A percentile compares a stretch with the other conserved stretches of the same genome.
These are phyloP conservation scores for Pelosia muscerda DNA, from an alignment of 2,888 invertebrate genomes.

Conservation along the genomic window DNA sequence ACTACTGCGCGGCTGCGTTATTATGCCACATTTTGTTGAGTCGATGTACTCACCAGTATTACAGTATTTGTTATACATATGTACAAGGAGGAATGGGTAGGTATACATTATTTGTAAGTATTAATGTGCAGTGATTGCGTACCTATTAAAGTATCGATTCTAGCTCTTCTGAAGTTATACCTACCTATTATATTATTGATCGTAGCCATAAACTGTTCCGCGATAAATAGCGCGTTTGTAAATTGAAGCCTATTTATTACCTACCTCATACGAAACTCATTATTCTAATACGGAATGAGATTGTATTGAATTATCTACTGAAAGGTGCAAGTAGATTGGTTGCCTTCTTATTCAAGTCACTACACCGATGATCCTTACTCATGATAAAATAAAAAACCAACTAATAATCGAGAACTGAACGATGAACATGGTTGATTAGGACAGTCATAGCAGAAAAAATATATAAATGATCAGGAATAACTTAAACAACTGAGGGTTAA, in stretches of 20 bases:
- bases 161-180: no score
- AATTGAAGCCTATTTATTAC: background rate
- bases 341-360: background rate
- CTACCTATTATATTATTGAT: background rate
- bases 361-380: background rate
- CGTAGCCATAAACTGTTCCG: background rate
- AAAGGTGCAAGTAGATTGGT: background rate
- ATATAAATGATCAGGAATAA: background rate
- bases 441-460: background rate
- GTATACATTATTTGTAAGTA: background rate
- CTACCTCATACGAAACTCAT: no score
- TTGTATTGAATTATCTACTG: background rate
- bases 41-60: background rate
- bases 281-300: background rate
- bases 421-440: background rate
- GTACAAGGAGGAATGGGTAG: background rate
- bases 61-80: background rate
- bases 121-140: background rate
- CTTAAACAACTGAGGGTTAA: background rate
- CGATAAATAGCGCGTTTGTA: background rate
- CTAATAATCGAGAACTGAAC: background rate
- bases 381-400: background rate
- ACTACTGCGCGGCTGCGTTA: background rate
- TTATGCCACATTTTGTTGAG: background rate
- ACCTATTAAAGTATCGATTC: background rate